A percentile compares a stretch with the other conserved stretches of the same genome.
phyloP scores from a whole-genome alignment of 2,888 invertebrate species.

The Miltochrista miniata region DNA sequence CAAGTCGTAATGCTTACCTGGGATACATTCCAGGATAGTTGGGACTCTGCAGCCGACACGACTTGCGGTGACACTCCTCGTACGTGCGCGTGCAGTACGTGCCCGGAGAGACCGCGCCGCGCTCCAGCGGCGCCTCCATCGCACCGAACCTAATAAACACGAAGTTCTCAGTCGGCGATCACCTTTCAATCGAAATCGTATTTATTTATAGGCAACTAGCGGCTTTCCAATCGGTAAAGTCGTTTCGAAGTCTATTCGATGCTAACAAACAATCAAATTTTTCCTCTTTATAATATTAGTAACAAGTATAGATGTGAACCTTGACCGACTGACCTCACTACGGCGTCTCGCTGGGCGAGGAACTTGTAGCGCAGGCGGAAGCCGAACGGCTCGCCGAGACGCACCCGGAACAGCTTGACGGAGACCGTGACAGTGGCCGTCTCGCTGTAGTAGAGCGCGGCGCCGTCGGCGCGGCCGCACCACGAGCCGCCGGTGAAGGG shows the following conservation, averaged over 20 bases:
- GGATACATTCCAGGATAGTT: slow-evolving; percentile 96
- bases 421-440: slow-evolving; percentile 95
- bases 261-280: too few species aligned
- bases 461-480: slow-evolving; percentile 93
- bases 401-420: slow-evolving; percentile 89
- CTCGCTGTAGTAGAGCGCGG: slow-evolving; percentile 94
- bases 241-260: too few species aligned
- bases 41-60: slow-evolving; percentile 94
- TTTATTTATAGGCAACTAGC: too few species aligned
- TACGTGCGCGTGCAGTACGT: slow-evolving; percentile 93
- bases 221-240: too few species aligned
- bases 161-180: not conserved
- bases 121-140: slow-evolving; percentile 89
- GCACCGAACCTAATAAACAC: slow-evolving; percentile 85
- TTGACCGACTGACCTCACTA: slow-evolving; percentile 81
- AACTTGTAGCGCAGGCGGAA: slow-evolving; percentile 92
- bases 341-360: slow-evolving; percentile 90
- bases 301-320: not conserved
- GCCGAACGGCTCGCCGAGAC: slow-evolving; percentile 90
- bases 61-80: slow-evolving; percentile 93
- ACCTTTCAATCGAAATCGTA: too few species aligned
- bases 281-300: too few species aligned
- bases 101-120: slow-evolving; percentile 93
- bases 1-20: slow-evolving; percentile 43
- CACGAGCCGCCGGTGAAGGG: slow-evolving; percentile 95